These are phyloP conservation scores for Eurystomus glaucurus DNA, from an alignment of 2,797 vertebrate genomes.

Conservation along the genomic window DNA sequence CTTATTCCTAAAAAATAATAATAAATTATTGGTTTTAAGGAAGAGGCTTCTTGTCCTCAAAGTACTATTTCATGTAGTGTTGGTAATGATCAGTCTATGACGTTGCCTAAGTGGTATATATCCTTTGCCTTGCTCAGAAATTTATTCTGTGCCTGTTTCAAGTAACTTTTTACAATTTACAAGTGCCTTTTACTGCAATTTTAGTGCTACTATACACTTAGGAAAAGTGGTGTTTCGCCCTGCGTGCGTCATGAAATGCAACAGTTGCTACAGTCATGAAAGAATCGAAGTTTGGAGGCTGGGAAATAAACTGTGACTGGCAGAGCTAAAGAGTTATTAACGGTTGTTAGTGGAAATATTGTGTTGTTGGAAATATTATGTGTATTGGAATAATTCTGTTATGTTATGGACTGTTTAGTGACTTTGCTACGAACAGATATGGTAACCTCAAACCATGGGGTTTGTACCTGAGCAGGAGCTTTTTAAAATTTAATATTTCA, in stretches of 20 bases:
- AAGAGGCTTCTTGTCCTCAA: neutral
- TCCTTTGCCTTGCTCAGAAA: neutral
- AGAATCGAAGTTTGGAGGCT: neutral
- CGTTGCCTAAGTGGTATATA: neutral
- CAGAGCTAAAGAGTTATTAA: neutral
- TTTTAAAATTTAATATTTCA: neutral
- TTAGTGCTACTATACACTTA: neutral
- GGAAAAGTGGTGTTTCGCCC: neutral
- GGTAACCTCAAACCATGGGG: neutral
- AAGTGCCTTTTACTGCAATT: neutral
- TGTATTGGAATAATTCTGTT: neutral
- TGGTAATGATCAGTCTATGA: neutral
- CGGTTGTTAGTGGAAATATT: neutral
- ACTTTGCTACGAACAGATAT: neutral
- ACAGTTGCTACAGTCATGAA: neutral
- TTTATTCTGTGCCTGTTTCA: neutral
- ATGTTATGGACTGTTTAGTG: neutral
- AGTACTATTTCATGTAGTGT: neutral
- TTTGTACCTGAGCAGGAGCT: neutral
- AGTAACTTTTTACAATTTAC: no score
- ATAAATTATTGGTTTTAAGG: neutral
- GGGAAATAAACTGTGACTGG: neutral
- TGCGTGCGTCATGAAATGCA: neutral
- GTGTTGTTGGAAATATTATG: no score
- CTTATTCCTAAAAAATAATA: neutral